Evolutionary conservation across 1,140 invertebrate species (phyloP).

Genomic region (Drosophila tsacasi): DNA sequence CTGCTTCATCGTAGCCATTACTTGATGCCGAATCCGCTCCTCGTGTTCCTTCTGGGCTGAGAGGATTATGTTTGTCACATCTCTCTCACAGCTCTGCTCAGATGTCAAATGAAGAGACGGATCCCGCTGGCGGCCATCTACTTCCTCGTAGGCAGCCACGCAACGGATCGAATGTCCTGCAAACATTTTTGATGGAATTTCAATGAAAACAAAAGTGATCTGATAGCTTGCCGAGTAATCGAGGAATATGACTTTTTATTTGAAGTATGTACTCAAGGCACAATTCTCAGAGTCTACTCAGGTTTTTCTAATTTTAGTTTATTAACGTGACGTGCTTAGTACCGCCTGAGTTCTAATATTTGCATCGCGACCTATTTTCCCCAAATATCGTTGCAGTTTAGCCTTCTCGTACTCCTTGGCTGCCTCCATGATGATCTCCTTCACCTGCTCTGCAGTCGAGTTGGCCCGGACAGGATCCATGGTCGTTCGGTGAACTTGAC

Average conservation of each 20-base stretch:
- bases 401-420: constrained; percentile 47
- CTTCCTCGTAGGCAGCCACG: constrained; percentile 49
- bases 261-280: not conserved
- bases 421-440: constrained; percentile 50
- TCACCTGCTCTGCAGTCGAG: constrained; percentile 15
- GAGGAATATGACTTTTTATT: not conserved
- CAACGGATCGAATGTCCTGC: constrained; percentile 2
- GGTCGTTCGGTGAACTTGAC: not conserved
- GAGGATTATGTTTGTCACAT: constrained; percentile 34
- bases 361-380: not conserved
- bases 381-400: constrained; percentile 33
- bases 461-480: constrained; percentile 12
- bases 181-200: constrained; percentile 17
- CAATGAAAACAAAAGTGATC: not conserved
- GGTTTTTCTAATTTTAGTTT: not conserved
- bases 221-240: not conserved
- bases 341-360: not conserved
- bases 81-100: not conserved
- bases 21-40: constrained; percentile 4
- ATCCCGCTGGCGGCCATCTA: constrained; percentile 3
- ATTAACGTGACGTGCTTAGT: not conserved
- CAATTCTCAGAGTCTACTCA: constrained; percentile 18
- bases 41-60: constrained; percentile 51
- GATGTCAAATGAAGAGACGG: not conserved
- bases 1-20: constrained; percentile 28